Evolutionary conservation across 2,797 vertebrate species (phyloP).

Genomic region (Vespertilio murinus): DNA sequence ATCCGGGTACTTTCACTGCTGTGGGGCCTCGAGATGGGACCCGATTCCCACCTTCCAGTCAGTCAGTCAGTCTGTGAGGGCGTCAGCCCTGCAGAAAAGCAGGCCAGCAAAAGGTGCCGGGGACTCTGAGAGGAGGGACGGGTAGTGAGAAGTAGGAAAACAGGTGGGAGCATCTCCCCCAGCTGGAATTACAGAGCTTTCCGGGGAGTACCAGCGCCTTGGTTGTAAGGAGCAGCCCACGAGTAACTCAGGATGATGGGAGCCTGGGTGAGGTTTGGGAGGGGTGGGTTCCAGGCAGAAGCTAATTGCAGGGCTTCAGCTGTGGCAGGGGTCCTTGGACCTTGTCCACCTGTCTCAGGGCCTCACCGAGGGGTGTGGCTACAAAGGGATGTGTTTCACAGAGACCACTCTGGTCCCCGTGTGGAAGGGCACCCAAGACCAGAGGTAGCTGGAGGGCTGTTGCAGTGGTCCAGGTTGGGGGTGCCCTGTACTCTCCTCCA

Average conservation of each 20-base stretch:
- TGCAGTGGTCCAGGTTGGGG: neutral
- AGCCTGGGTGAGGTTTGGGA: too few relatives aligned
- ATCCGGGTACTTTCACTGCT: accelerated
- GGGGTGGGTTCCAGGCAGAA: neutral
- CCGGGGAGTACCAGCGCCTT: neutral
- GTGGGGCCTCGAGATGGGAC: neutral
- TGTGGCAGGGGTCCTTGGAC: neutral
- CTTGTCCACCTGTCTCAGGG: neutral
- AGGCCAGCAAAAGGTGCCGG: neutral
- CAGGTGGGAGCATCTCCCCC: neutral
- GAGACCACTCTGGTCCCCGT: neutral
- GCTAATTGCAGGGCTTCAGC: neutral
- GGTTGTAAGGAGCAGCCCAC: neutral
- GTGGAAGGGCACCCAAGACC: accelerated
- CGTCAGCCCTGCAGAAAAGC: neutral
- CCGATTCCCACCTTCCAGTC: neutral
- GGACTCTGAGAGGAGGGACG: neutral
- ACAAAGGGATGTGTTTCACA: neutral
- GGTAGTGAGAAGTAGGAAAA: neutral
- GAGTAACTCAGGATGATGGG: neutral
- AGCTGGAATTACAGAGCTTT: too few relatives aligned
- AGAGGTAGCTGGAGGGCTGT: neutral
- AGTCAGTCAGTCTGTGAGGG: neutral
- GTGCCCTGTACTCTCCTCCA: neutral
- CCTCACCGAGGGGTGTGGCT: neutral